phyloP scores from a whole-genome alignment of 2,888 invertebrate species.

The Gymnocheta viridis region DNA sequence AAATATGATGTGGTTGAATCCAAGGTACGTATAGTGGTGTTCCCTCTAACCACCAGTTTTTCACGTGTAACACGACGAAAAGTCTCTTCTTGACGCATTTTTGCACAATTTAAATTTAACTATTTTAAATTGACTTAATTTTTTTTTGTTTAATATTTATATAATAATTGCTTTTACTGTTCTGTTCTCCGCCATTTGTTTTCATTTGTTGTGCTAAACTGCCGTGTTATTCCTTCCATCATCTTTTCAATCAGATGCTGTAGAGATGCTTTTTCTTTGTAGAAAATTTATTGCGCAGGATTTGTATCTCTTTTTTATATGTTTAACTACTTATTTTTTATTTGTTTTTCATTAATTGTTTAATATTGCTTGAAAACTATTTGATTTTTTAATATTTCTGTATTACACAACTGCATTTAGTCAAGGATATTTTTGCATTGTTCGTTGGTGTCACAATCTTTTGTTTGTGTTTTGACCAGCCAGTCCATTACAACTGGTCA shows the following conservation, averaged over 20 bases:
- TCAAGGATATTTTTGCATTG: conserved; percentile 67
- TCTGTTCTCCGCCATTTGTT: conserved; percentile 41
- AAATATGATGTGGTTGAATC: conserved; percentile 82
- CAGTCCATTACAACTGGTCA: conserved; percentile 53
- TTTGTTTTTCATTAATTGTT: conserved; percentile 17
- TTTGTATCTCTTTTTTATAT: conserved; percentile 49
- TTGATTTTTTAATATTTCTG: conserved; percentile 12
- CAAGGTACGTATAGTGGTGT: conserved; percentile 81
- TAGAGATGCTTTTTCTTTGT: conserved; percentile 39
- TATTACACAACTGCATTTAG: conserved; percentile 67
- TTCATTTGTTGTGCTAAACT: conserved; percentile 28
- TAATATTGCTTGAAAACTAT: conserved; percentile 18
- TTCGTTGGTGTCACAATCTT: conserved; percentile 27
- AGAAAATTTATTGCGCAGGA: conserved; percentile 68
- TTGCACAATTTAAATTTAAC: conserved; percentile 1
- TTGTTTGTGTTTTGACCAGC: conserved; percentile 55
- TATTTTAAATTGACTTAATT: conserved; percentile 41
- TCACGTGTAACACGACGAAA: conserved; percentile 82
- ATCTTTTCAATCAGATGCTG: conserved; percentile 46
- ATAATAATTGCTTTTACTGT: neutral
- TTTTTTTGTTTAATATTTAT: neutral
- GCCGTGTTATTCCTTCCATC: neutral
- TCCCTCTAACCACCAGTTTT: conserved; percentile 81
- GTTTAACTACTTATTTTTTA: conserved; percentile 1
- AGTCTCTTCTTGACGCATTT: conserved; percentile 81